These are phyloP conservation scores for Myodes glareolus DNA, from an alignment of 2,113 vertebrate genomes.

Conservation along the genomic window DNA sequence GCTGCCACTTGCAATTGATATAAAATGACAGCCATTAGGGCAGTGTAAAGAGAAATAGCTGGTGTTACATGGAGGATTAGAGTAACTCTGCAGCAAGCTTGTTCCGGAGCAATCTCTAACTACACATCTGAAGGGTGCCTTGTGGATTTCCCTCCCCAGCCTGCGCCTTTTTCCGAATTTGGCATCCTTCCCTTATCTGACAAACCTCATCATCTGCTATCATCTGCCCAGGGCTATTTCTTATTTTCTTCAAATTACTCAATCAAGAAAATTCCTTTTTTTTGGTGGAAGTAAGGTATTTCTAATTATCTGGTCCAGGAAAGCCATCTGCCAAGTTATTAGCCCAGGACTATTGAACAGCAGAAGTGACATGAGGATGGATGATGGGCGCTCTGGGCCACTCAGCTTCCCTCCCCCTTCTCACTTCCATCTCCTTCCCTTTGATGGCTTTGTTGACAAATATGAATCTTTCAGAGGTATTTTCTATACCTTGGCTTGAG, in stretches of 20 bases:
- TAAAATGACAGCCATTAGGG: background rate
- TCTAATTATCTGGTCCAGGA: constrained; percentile 69
- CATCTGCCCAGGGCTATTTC: constrained; percentile 31
- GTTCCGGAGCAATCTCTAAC: background rate
- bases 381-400: background rate
- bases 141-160: background rate
- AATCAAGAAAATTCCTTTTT: constrained; percentile 57
- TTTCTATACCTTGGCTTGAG: background rate
- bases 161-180: background rate
- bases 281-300: constrained; percentile 68
- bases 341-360: background rate
- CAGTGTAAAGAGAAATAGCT: background rate
- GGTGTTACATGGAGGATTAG: background rate
- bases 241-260: constrained; percentile 64
- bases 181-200: constrained; percentile 45
- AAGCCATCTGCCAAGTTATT: constrained; percentile 68
- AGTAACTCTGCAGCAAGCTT: background rate
- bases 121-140: background rate
- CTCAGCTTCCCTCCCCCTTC: background rate
- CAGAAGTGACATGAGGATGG: background rate
- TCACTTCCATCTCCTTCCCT: background rate
- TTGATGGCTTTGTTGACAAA: constrained; percentile 30
- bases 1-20: background rate
- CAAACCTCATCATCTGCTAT: constrained; percentile 28
- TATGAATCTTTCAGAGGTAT: background rate